These are phyloP conservation scores for Chirona hameri DNA, from an alignment of 2,888 invertebrate genomes.

Conservation along the genomic window DNA sequence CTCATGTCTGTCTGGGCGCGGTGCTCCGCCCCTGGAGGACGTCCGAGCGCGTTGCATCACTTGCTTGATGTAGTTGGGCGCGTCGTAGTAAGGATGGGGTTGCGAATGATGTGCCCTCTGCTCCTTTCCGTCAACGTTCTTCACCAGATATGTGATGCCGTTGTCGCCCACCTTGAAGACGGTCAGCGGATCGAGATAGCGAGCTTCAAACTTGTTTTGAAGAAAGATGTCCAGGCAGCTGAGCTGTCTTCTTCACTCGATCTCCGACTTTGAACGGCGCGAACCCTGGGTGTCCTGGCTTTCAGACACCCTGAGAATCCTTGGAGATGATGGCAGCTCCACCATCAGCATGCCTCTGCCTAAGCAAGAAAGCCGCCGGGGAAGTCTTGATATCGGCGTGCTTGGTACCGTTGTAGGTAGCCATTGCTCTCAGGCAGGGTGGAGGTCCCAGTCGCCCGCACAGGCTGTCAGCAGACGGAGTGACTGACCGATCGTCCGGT, in stretches of 20 bases:
- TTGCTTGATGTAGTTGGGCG: background rate
- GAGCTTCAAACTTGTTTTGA: conserved; percentile 5
- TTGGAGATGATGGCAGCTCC: background rate
- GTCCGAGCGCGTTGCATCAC: background rate
- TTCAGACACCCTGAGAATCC: background rate
- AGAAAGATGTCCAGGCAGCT: background rate
- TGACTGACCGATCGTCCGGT: conserved; percentile 25
- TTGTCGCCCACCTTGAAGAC: background rate
- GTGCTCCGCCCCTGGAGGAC: background rate
- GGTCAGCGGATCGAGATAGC: conserved; percentile 23
- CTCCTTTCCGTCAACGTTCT: background rate
- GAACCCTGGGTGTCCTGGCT: conserved; percentile 30
- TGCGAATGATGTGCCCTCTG: background rate
- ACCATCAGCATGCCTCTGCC: background rate
- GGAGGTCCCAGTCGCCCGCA: conserved; percentile 10
- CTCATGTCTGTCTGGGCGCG: background rate
- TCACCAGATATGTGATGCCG: conserved; percentile 8
- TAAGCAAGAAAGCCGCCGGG: conserved; percentile 8
- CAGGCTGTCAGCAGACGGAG: background rate
- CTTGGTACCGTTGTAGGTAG: conserved; percentile 25
- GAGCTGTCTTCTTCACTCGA: background rate
- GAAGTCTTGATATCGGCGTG: conserved; percentile 22
- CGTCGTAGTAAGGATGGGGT: background rate
- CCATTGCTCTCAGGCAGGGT: background rate
- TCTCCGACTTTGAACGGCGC: conserved; percentile 12